phyloP scores from a whole-genome alignment of 2,113 vertebrate genomes.

The Taurulus bubalis region DNA sequence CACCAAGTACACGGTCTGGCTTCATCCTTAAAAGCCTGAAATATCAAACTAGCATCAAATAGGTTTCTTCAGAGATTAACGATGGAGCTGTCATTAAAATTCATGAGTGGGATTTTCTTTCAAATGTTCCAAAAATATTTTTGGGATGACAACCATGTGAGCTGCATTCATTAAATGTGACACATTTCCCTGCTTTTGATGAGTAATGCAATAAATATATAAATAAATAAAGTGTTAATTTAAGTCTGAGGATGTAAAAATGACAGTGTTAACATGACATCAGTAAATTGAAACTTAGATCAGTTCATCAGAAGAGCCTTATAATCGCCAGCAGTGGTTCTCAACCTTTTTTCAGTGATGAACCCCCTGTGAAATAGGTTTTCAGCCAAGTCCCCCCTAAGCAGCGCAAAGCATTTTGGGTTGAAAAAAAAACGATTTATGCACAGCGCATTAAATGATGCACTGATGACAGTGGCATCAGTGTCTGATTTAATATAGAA shows the following conservation, averaged over 20 bases:
- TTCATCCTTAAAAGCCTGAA: background rate
- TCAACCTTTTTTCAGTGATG: no score
- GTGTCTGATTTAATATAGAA: no score
- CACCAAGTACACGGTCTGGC: background rate
- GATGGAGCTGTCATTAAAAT: conserved; percentile 10
- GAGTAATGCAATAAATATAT: conserved; percentile 37
- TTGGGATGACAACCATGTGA: background rate
- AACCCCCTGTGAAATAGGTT: no score
- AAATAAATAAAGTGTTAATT: background rate
- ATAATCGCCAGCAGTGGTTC: background rate
- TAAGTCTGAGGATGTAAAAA: conserved; percentile 13
- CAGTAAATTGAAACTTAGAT: background rate
- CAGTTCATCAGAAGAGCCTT: background rate
- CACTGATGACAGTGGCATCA: no score
- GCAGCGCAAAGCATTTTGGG: no score
- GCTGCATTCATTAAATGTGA: conserved; percentile 20
- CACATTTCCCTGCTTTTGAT: conserved; percentile 29
- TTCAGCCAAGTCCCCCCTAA: no score
- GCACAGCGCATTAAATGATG: no score
- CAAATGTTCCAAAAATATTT: conserved; percentile 2
- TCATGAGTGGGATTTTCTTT: conserved; percentile 14
- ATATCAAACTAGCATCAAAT: conserved; percentile 1
- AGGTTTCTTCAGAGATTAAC: background rate
- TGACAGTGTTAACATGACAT: background rate
- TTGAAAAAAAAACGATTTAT: no score